phyloP scores from a whole-genome alignment of 2,113 vertebrate genomes.

The Promerops cafer region DNA sequence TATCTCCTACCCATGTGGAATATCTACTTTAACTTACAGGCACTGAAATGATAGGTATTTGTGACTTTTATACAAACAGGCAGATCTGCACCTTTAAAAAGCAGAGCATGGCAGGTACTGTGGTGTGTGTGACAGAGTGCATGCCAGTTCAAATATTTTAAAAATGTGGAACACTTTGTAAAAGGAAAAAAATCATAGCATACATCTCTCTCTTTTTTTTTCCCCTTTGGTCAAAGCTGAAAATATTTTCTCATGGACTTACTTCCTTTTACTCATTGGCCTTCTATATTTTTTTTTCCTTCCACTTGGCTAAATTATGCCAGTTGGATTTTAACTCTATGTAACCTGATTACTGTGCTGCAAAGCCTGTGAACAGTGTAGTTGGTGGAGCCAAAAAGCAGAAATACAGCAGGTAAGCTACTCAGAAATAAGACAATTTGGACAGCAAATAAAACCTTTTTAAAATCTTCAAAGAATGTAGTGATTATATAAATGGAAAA shows the following conservation, averaged over 20 bases:
- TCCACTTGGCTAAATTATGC: background rate
- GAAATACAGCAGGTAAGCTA: background rate
- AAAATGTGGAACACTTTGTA: background rate
- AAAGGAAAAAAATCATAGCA: background rate
- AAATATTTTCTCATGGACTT: background rate
- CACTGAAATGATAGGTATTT: background rate
- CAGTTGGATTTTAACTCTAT: slow-evolving; percentile 15
- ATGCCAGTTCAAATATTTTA: background rate
- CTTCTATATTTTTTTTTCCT: background rate
- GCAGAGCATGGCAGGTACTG: background rate
- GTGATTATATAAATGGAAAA: background rate
- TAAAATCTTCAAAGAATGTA: background rate
- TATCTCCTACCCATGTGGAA: background rate
- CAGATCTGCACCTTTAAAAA: background rate
- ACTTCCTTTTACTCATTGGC: background rate
- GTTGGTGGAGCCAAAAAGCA: background rate
- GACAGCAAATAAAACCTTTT: background rate
- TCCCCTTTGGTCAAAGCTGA: background rate
- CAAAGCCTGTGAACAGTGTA: background rate
- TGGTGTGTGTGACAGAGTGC: background rate
- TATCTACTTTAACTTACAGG: background rate
- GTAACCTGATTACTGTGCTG: background rate
- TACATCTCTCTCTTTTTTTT: background rate
- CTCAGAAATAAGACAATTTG: background rate
- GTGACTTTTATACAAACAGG: background rate